These are phyloP conservation scores for Melanchra persicariae DNA, from an alignment of 2,888 invertebrate species.

Conservation along the genomic window DNA sequence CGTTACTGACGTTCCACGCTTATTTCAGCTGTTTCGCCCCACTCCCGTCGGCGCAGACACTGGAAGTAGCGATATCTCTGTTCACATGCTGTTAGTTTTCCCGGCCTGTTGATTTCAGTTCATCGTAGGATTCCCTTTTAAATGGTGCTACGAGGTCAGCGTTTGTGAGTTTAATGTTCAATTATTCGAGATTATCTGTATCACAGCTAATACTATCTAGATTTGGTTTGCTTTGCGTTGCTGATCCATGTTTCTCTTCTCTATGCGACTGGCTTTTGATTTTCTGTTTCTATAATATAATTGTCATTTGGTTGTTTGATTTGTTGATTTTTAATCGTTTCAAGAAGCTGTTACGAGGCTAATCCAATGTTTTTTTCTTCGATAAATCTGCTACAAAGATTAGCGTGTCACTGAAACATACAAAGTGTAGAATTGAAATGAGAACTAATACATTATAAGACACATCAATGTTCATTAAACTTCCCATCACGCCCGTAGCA, in stretches of 20 bases:
- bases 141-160: not conserved
- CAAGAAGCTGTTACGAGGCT: not conserved
- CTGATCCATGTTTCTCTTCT: not conserved
- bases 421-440: not conserved
- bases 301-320: not conserved
- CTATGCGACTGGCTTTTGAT: not conserved
- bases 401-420: not conserved
- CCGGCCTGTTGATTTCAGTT: slow-evolving; percentile 35
- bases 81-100: not conserved
- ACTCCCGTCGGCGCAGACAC: not conserved
- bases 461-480: not conserved
- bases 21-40: not conserved
- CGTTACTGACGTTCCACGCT: slow-evolving; percentile 19
- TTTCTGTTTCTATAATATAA: not conserved
- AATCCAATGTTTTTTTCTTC: not conserved
- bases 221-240: not conserved
- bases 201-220: not conserved
- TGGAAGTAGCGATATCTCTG: not conserved
- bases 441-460: not conserved
- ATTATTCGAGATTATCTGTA: not conserved
- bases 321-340: not conserved
- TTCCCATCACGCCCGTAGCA: not conserved
- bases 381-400: too few species aligned
- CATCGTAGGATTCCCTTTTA: slow-evolving; percentile 6
- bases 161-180: not conserved